These are phyloP conservation scores for Uropetala carovei DNA, from an alignment of 2,888 invertebrate genomes.

Conservation along the genomic window DNA sequence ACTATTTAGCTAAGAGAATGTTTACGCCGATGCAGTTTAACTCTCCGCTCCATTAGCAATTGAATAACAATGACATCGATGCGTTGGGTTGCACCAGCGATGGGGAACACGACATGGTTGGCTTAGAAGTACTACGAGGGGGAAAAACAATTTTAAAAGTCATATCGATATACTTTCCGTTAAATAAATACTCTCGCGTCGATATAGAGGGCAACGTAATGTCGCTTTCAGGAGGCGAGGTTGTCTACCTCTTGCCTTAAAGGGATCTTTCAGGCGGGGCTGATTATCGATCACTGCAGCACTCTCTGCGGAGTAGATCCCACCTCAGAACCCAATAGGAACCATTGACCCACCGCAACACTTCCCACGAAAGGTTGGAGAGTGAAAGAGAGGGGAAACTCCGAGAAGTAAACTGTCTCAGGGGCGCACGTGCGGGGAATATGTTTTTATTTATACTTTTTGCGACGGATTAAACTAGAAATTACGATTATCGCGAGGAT, in stretches of 20 bases:
- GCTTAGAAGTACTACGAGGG: too few species aligned
- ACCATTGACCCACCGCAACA: slow-evolving; percentile 27
- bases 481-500: neutral
- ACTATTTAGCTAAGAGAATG: too few species aligned
- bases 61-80: too few species aligned
- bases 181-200: too few species aligned
- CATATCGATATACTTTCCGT: too few species aligned
- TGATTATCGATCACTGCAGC: slow-evolving; percentile 54
- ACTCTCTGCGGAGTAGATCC: slow-evolving; percentile 55
- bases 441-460: neutral
- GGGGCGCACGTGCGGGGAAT: neutral
- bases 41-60: too few species aligned
- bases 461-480: neutral
- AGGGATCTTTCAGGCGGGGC: slow-evolving; percentile 22
- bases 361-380: neutral
- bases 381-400: neutral
- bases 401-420: neutral
- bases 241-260: neutral
- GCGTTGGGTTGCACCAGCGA: too few species aligned
- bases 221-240: neutral
- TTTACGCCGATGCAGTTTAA: too few species aligned
- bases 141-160: too few species aligned
- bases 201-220: too few species aligned
- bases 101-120: too few species aligned
- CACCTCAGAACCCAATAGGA: neutral